Base-by-base conservation (phyloP, 2,888 invertebrate species). In the Aethes cnicana region DNA sequence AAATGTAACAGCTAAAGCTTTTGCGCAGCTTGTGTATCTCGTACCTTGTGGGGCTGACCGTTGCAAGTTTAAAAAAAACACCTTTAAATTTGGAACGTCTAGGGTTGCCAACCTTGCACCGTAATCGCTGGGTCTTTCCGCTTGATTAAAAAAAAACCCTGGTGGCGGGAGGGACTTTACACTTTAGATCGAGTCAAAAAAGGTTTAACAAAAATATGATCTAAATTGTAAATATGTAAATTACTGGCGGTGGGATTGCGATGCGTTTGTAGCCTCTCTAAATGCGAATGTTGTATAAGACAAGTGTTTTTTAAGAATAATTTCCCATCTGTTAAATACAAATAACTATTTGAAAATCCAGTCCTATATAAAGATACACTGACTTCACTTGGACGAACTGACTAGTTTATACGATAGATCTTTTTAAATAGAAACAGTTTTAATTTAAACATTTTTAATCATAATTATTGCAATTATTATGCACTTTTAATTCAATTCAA, bases 1-100 rank as follows among this genome's bases (percentile, higher is more conserved):
- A 60, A 74, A 77, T 77, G 72, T 84, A 84, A 85, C 86, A 82
- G 85, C 83, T 84, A 79, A 79, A 81, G 84, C 80, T 84, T 83
- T 76, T 78, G 85, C 84, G 86, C 86, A 81, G 84, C 85, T 84
- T 86, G 86, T 89, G 87, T 86, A 78, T 74, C 77, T 74, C 84
- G 85, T 87, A 70, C 77, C 81, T 77, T 81, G 72, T 84, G 84
- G 87, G 87, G 86, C 85, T 84, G 63, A 62, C 66, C 68, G 66
- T 79, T 77, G 72, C 75, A 72, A 81, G 70, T 54, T 44, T 37
- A n/a, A 25, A 44, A n/a, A n/a, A 37, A 25, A 37, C 17, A 3
- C 11, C 23, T 16, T 47, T 47, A 39, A 56, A 57, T 74, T 74
- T 77, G 74, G 68, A 66, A 73, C 63, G 68, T 69, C 68, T 61